Conservation (phyloP, 2,113 vertebrate species). For the Galeopterus variegatus region DNA sequence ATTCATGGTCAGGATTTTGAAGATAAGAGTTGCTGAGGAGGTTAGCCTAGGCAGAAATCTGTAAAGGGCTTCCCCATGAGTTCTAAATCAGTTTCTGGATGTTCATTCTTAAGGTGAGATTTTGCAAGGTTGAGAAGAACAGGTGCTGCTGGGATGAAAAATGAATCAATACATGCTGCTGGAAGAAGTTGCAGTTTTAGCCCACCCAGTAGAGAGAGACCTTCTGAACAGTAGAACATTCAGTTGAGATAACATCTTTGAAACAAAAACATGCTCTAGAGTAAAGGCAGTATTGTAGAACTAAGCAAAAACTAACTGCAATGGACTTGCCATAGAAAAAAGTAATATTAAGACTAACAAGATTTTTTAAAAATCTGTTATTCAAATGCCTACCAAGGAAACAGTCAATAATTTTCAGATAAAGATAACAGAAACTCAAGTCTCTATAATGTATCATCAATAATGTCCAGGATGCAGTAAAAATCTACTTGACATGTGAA, state of each 20-base stretch:
- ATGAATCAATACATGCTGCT: background rate
- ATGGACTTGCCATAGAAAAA: background rate
- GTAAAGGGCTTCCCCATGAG: background rate
- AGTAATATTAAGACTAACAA: background rate
- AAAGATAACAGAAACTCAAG: background rate
- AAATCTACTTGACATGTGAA: background rate
- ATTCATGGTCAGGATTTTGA: background rate
- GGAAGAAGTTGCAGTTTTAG: background rate
- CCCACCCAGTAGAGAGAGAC: background rate
- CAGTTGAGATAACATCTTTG: background rate
- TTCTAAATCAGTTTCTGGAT: background rate
- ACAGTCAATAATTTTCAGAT: background rate
- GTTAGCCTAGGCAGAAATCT: background rate
- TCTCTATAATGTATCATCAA: background rate
- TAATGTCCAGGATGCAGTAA: background rate
- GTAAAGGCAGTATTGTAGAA: background rate
- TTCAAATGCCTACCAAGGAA: background rate
- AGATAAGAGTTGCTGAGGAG: background rate
- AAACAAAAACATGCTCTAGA: background rate
- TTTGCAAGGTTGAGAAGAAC: background rate
- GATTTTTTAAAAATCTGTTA: too few relatives aligned
- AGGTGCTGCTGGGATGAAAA: background rate
- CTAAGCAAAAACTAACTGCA: background rate
- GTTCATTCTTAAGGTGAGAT: background rate
- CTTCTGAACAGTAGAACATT: background rate